Percentiles rank a stretch among this genome's conserved stretches.
Conservation (phyloP, 2,113 vertebrate species). For the Willisornis vidua region DNA sequence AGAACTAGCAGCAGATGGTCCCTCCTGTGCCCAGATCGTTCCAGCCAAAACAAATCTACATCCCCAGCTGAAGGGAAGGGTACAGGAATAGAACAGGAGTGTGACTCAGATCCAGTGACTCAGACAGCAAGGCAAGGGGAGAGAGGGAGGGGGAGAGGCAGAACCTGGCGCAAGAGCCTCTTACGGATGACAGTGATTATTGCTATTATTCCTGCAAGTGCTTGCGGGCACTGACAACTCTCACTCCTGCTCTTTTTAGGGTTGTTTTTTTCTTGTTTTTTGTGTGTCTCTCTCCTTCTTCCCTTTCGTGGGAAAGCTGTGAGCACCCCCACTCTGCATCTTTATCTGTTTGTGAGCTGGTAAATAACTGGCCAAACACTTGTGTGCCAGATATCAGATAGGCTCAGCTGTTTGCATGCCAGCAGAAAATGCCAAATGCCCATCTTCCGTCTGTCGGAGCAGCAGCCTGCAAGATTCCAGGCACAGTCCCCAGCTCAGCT, state of each 20-base stretch:
- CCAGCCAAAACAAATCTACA: slow-evolving; percentile 68
- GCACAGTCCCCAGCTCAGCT: not conserved
- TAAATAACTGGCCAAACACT: slow-evolving; percentile 41
- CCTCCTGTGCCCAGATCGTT: slow-evolving; percentile 53
- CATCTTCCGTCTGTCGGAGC: not conserved
- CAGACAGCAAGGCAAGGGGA: slow-evolving; percentile 56
- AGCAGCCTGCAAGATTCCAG: slow-evolving; percentile 13
- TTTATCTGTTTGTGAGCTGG: slow-evolving; percentile 17
- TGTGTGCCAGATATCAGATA: slow-evolving; percentile 61
- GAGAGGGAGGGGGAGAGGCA: slow-evolving; percentile 57
- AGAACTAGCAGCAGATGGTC: slow-evolving; percentile 65
- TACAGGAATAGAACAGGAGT: slow-evolving; percentile 67
- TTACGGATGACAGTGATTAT: slow-evolving; percentile 57
- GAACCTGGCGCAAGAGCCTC: slow-evolving; percentile 62
- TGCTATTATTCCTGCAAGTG: slow-evolving; percentile 55
- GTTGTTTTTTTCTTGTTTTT: not conserved
- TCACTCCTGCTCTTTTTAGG: slow-evolving; percentile 28
- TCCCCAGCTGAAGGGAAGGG: slow-evolving; percentile 49
- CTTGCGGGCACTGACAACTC: slow-evolving; percentile 49
- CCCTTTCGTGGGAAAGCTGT: not conserved
- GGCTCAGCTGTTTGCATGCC: slow-evolving; percentile 65
- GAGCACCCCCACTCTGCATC: slow-evolving; percentile 13
- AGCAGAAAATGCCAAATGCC: slow-evolving; percentile 56
- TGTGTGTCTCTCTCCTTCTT: not conserved
- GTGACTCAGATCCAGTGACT: slow-evolving; percentile 77